Base-by-base conservation (phyloP, 2,888 invertebrate species). In the Flexamia atlantica region DNA sequence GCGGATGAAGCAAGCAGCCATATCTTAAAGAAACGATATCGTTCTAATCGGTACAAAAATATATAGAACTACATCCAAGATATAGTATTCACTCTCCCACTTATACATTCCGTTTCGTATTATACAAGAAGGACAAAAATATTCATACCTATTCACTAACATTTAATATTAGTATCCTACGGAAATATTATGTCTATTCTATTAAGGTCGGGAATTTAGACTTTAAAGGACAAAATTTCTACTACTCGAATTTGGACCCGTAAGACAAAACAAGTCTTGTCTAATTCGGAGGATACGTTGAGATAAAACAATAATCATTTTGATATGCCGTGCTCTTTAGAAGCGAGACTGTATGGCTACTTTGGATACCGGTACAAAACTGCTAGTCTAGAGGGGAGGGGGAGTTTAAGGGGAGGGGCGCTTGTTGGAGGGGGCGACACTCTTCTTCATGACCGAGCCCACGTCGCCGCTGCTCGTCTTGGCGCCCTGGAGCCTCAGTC, bases 271-370 rank as follows among this genome's bases (percentile, higher is more conserved):
- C 4, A 36, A 76, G 17, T 46, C 17, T 30, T 42, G 36, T 76
- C 28, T 76, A 76, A 72, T 72, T 72, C 76, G 36, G 50, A 76
- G 42, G 42, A 30, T n/a, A 76, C n/a, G 25, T 20, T 46, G 2
- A 76, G 30, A 28, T 76, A 42, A 50, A 76, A 46, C 20, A 23
- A 46, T 28, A 46, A 20, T 25, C 36, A 50, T 76, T 76, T 42
- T 76, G 76, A 76, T 76, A 76, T 76, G 76, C 42, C 28, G 76
- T 76, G 28, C 76, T 76, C 76, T 76, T 76, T 7, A 28, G 76
- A 76, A 76, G 76, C 76, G 72, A 23, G 5, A 20, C 42, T 40
- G 9, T 50, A 50, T 50, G 42, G 40, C 36, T 72, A 68, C 32
- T 23, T 32, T 74, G 74, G 36, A 74, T 74, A 23, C 40, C 25